Evolutionary conservation across 2,888 invertebrate genomes (phyloP).

Genomic region (Synanthedon vespiformis): DNA sequence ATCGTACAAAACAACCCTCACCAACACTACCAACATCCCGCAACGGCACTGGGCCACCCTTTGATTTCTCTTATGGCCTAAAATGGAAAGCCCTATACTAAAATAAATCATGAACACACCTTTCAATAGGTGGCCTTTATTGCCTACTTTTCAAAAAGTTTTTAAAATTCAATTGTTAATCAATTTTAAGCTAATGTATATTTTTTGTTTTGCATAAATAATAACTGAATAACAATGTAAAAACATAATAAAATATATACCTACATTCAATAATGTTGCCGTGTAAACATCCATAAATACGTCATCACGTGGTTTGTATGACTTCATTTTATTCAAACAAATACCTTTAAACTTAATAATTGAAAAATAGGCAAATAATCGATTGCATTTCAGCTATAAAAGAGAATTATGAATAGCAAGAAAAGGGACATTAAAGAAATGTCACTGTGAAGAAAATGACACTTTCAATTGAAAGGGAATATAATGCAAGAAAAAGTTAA

Average conservation of each 20-base stretch:
- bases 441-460: slow-evolving; percentile 25
- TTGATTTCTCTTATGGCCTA: slow-evolving; percentile 43
- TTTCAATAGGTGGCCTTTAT: not conserved
- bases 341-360: no score
- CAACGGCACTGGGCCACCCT: slow-evolving; percentile 42
- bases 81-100: not conserved
- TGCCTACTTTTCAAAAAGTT: not conserved
- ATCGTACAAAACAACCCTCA: slow-evolving; percentile 53
- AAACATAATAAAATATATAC: no score
- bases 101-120: not conserved
- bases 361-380: no score
- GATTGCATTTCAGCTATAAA: not conserved
- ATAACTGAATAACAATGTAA: no score
- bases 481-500: slow-evolving; percentile 36
- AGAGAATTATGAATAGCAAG: not conserved
- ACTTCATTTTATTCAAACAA: no score
- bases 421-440: not conserved
- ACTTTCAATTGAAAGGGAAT: slow-evolving; percentile 35
- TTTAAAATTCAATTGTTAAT: no score
- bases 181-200: no score
- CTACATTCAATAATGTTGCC: no score
- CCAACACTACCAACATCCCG: slow-evolving; percentile 53
- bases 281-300: no score
- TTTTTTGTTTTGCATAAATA: no score
- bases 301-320: no score